Percentiles rank a stretch among this genome's conserved stretches.
Conservation (phyloP, 2,797 vertebrate species). For the Takifugu rubripes region DNA sequence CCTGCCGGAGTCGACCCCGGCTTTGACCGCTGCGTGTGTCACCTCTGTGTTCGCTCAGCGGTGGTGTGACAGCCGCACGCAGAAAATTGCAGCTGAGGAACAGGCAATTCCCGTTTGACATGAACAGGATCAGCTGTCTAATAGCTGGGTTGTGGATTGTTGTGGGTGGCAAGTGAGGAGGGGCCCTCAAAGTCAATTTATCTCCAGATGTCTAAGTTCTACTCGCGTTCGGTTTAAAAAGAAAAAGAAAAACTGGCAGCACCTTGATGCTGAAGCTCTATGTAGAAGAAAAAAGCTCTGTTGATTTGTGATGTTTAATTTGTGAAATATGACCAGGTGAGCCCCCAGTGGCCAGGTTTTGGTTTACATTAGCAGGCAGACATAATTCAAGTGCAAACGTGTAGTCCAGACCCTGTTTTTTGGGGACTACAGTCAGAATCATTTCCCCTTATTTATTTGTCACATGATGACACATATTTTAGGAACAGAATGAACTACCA, state of each 20-base stretch:
- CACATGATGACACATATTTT: too few relatives aligned
- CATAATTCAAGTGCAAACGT: too few relatives aligned
- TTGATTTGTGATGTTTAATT: too few relatives aligned
- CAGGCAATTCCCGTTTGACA: slow-evolving; percentile 28
- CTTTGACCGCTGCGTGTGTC: slow-evolving; percentile 11
- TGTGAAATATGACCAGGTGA: too few relatives aligned
- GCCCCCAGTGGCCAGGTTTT: too few relatives aligned
- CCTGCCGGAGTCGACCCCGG: slow-evolving; percentile 4
- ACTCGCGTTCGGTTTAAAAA: background rate
- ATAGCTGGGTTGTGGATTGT: slow-evolving; percentile 30
- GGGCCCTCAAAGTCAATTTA: slow-evolving; percentile 15
- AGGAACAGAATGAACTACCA: too few relatives aligned
- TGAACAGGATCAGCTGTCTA: slow-evolving; percentile 30
- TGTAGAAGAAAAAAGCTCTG: too few relatives aligned
- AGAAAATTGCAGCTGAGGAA: slow-evolving; percentile 32
- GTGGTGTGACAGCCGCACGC: slow-evolving; percentile 17
- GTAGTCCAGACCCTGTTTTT: too few relatives aligned
- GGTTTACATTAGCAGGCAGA: too few relatives aligned
- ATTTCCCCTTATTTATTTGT: too few relatives aligned
- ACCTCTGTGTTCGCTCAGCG: slow-evolving; percentile 21
- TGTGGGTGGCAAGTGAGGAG: slow-evolving; percentile 25
- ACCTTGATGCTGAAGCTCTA: background rate
- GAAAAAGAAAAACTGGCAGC: background rate
- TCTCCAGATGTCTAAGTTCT: slow-evolving; percentile 14
- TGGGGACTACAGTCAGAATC: too few relatives aligned